These are phyloP conservation scores for Fragum fragum DNA, from an alignment of 2,888 invertebrate species.

Conservation along the genomic window DNA sequence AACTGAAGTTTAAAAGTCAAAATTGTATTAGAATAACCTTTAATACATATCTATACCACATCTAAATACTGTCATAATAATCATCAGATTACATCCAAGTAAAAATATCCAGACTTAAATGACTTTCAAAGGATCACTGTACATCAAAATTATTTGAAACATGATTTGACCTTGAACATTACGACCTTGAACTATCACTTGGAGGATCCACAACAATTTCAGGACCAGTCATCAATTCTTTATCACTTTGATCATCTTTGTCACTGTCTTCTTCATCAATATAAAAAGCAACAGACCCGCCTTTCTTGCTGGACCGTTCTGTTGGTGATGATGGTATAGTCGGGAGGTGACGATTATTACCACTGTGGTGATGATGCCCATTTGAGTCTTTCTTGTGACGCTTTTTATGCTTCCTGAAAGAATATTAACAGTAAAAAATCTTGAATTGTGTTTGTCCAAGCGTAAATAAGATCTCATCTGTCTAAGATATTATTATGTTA, in stretches of 20 bases:
- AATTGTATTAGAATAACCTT: too few relatives aligned
- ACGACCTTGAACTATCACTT: slow-evolving; percentile 62
- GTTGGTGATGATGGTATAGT: slow-evolving; percentile 74
- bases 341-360: slow-evolving; percentile 60
- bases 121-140: not conserved
- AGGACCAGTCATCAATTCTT: slow-evolving; percentile 72
- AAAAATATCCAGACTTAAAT: too few relatives aligned
- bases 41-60: too few relatives aligned
- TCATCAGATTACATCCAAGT: too few relatives aligned
- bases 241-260: slow-evolving; percentile 62
- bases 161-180: not conserved
- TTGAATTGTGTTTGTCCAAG: not conserved
- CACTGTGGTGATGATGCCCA: slow-evolving; percentile 49
- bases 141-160: not conserved
- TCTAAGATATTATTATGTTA: too few relatives aligned
- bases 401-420: slow-evolving; percentile 68
- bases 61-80: too few relatives aligned
- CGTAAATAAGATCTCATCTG: too few relatives aligned
- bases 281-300: slow-evolving; percentile 77
- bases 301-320: slow-evolving; percentile 63
- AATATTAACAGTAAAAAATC: not conserved
- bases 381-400: slow-evolving; percentile 64
- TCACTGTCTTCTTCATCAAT: slow-evolving; percentile 79
- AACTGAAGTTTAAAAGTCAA: too few relatives aligned
- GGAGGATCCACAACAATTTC: slow-evolving; percentile 82